Conservation (phyloP, 2,888 invertebrate genomes). For the Amphipoea lucens region DNA sequence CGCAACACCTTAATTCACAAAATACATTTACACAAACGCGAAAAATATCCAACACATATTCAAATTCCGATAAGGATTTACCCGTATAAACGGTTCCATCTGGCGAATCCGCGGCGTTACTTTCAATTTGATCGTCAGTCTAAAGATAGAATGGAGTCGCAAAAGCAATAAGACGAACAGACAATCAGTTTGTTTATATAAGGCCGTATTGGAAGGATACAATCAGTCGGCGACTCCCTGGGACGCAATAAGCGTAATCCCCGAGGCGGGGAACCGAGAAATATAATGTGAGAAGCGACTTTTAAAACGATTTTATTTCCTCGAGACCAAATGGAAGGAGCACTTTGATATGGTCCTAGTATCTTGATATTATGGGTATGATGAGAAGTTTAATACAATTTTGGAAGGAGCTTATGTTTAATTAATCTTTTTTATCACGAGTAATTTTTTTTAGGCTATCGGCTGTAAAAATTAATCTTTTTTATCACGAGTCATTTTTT, state of each 20-base stretch:
- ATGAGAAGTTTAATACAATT: not conserved
- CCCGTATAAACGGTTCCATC: constrained; percentile 68
- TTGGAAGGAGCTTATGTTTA: not conserved
- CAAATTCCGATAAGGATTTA: constrained; percentile 65
- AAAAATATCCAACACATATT: constrained; percentile 52
- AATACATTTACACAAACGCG: constrained; percentile 24
- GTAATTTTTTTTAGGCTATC: no score
- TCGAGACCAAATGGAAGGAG: constrained; percentile 30
- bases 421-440: not conserved
- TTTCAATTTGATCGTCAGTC: constrained; percentile 67
- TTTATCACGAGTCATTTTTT: not conserved
- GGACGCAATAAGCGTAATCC: constrained; percentile 88
- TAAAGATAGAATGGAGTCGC: constrained; percentile 71
- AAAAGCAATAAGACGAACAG: constrained; percentile 80
- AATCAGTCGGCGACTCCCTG: constrained; percentile 81
- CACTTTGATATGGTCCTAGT: constrained; percentile 21
- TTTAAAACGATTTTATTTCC: constrained; percentile 54
- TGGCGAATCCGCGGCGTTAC: constrained; percentile 66
- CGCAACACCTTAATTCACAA: not conserved
- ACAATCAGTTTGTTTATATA: constrained; percentile 87
- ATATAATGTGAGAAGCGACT: constrained; percentile 71
- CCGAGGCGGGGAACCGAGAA: constrained; percentile 68
- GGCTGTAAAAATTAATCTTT: not conserved
- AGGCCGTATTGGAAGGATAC: constrained; percentile 80
- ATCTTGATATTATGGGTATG: not conserved